These are phyloP conservation scores for Bimastos eiseni DNA, from an alignment of 2,888 invertebrate species.

Conservation along the genomic window DNA sequence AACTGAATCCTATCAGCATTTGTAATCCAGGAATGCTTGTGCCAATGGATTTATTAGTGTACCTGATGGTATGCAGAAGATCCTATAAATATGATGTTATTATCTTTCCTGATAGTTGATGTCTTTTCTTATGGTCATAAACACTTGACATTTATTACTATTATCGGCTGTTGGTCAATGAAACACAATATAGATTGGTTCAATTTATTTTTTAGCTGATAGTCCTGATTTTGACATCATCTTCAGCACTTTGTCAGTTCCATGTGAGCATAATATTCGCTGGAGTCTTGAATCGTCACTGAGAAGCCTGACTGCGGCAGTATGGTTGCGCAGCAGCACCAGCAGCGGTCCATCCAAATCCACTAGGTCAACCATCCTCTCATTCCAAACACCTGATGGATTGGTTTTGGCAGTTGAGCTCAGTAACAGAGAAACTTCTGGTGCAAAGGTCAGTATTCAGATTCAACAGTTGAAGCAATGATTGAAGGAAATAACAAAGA, in stretches of 20 bases:
- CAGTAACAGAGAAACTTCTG: not conserved
- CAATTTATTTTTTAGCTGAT: not conserved
- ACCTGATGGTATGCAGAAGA: not conserved
- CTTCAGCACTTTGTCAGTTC: not conserved
- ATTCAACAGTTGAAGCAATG: not conserved
- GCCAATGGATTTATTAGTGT: not conserved
- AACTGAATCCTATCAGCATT: too few species aligned
- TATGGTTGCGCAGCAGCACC: constrained; percentile 6
- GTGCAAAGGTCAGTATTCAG: not conserved
- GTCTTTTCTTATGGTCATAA: not conserved
- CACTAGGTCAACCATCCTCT: not conserved
- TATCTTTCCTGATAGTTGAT: not conserved
- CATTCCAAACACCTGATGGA: not conserved
- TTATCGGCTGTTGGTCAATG: not conserved
- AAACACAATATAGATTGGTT: too few species aligned
- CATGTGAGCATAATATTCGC: not conserved
- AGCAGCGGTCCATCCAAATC: not conserved
- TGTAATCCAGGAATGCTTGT: too few species aligned
- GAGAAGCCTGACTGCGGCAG: not conserved
- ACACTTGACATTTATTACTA: not conserved
- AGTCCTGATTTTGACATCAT: constrained; percentile 21
- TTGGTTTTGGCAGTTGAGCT: not conserved
- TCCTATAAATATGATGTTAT: not conserved
- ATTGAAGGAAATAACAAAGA: too few species aligned
- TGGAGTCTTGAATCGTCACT: not conserved